Percentiles rank a stretch among this genome's conserved stretches.
Conservation (phyloP, 2,113 vertebrate genomes). For the Bujurquina vittata region DNA sequence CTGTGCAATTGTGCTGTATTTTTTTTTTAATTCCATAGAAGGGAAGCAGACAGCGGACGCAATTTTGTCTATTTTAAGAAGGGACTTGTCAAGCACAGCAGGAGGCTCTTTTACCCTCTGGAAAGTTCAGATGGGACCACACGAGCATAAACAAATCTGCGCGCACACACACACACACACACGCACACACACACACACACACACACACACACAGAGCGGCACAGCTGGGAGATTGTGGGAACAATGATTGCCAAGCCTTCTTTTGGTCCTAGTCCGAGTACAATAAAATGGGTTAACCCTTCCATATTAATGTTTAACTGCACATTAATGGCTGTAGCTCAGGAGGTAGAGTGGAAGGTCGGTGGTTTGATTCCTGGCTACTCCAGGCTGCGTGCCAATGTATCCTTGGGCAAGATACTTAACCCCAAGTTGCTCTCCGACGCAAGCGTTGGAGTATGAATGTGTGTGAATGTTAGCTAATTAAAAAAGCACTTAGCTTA, state of each 20-base stretch:
- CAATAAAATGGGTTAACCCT: slow-evolving; percentile 8
- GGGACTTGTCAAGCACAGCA: slow-evolving; percentile 57
- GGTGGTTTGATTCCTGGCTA: too few relatives aligned
- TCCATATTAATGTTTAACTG: background rate
- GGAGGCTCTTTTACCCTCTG: slow-evolving; percentile 55
- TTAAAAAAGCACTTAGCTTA: too few relatives aligned
- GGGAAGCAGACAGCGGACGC: slow-evolving; percentile 43
- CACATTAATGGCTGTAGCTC: too few relatives aligned
- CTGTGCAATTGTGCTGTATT: background rate
- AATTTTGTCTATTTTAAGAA: slow-evolving; percentile 64
- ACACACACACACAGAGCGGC: background rate
- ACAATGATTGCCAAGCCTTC: slow-evolving; percentile 2
- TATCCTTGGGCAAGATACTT: too few relatives aligned
- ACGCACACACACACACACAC: background rate
- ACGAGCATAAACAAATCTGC: slow-evolving; percentile 10
- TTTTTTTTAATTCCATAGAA: slow-evolving; percentile 40
- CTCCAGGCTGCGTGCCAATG: too few relatives aligned
- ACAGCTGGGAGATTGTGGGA: slow-evolving; percentile 40
- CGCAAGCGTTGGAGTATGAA: too few relatives aligned
- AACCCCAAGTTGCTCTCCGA: too few relatives aligned
- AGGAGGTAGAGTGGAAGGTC: too few relatives aligned
- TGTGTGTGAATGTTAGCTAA: too few relatives aligned
- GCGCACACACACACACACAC: background rate
- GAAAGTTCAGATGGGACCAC: slow-evolving; percentile 66
- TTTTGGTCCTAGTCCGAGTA: slow-evolving; percentile 18